Conservation (phyloP, 2,113 vertebrate genomes). For the Aptenodytes patagonicus region DNA sequence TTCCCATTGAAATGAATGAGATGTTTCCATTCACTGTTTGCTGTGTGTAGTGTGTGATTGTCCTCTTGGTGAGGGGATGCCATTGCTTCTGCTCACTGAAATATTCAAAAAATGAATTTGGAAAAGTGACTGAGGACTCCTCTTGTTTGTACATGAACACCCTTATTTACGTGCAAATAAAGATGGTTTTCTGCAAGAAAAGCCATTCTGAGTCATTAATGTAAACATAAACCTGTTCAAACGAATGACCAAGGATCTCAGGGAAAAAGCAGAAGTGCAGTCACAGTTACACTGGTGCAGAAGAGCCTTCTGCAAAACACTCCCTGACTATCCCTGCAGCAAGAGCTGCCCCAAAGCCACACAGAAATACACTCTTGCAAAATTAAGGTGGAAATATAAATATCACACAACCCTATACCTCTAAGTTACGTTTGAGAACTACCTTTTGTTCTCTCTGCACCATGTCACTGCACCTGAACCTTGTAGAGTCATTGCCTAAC, state of each 20-base stretch:
- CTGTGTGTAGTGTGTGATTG: background rate
- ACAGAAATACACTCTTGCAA: background rate
- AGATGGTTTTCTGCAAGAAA: background rate
- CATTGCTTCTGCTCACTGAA: background rate
- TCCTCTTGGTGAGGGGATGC: background rate
- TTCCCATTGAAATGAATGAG: background rate
- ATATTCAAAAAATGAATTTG: background rate
- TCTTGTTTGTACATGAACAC: background rate
- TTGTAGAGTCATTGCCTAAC: background rate
- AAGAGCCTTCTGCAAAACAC: background rate
- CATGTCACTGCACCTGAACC: background rate
- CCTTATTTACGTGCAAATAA: background rate
- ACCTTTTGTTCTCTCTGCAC: background rate
- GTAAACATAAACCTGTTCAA: background rate
- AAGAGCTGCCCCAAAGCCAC: background rate
- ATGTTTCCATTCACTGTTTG: background rate
- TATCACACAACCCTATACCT: background rate
- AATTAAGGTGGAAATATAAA: background rate
- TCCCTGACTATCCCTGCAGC: background rate
- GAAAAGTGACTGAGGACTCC: background rate
- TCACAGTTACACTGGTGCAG: background rate
- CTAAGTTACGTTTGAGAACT: background rate
- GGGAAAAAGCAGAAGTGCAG: background rate
- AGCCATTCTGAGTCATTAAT: background rate
- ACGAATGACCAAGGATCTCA: background rate